Conservation (phyloP, 2,113 vertebrate species). For the Aythya baeri region DNA sequence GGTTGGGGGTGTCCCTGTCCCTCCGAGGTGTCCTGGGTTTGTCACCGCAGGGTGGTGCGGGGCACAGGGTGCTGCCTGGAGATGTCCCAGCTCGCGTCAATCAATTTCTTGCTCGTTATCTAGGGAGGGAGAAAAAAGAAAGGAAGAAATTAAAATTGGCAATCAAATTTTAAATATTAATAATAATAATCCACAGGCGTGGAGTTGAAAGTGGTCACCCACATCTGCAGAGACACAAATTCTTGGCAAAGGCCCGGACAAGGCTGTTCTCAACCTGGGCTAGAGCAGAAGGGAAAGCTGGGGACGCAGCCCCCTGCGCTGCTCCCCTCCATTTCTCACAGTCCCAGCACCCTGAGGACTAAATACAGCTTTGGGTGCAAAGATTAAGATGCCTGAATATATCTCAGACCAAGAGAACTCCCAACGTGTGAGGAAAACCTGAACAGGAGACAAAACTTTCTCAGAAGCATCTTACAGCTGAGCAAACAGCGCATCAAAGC, state of each 20-base stretch:
- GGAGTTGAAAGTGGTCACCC: not conserved
- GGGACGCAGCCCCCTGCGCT: not conserved
- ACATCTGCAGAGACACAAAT: not conserved
- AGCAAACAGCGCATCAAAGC: not conserved
- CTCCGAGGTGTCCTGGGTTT: not conserved
- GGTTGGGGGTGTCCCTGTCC: not conserved
- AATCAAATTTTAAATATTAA: not conserved
- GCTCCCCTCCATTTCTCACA: not conserved
- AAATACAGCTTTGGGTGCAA: not conserved
- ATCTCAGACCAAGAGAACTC: too few species aligned
- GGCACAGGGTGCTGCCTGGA: not conserved
- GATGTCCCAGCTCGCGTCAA: not conserved
- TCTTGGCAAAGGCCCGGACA: not conserved
- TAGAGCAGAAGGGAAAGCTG: not conserved
- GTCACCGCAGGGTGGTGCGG: not conserved
- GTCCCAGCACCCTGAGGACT: not conserved
- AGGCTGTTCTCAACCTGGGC: too few species aligned
- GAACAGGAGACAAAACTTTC: not conserved
- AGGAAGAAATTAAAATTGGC: not conserved
- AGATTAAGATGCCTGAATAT: not conserved
- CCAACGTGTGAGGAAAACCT: not conserved
- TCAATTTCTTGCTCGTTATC: conserved; percentile 55
- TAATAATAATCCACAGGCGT: not conserved
- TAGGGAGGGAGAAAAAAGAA: not conserved
- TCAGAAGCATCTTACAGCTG: not conserved